A percentile compares a stretch with the other conserved stretches of the same genome.
Evolutionary conservation across 2,113 vertebrate genomes (phyloP).

Genomic region (Neofelis nebulosa): DNA sequence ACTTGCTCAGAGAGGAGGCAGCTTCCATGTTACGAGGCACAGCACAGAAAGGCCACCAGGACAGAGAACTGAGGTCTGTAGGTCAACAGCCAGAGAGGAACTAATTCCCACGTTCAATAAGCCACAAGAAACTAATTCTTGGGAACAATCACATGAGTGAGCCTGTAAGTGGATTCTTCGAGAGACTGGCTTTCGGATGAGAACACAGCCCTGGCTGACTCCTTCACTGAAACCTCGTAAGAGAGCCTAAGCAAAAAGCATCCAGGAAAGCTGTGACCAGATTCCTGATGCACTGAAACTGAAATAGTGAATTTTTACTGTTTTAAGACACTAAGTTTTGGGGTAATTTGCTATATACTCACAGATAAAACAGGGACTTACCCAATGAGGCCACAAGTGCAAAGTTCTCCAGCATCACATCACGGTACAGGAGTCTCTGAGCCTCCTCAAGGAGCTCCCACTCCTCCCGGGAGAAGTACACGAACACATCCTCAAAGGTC

Average conservation of each 20-base stretch:
- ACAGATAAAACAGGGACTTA: background rate
- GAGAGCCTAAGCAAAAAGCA: background rate
- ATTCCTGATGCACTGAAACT: background rate
- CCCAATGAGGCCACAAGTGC: conserved; percentile 41
- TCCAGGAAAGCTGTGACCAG: background rate
- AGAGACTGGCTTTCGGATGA: background rate
- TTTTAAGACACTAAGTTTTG: background rate
- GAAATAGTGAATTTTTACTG: background rate
- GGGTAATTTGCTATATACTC: background rate
- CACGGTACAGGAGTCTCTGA: background rate
- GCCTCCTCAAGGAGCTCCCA: conserved; percentile 42
- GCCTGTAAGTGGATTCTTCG: background rate
- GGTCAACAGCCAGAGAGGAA: background rate
- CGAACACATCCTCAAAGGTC: conserved; percentile 21
- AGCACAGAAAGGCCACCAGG: background rate
- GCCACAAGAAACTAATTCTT: background rate
- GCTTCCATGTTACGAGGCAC: background rate
- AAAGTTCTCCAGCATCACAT: conserved; percentile 70
- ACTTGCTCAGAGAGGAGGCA: background rate
- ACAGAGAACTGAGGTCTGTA: background rate
- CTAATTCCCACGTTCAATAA: background rate
- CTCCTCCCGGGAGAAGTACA: conserved; percentile 36
- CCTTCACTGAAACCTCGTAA: background rate
- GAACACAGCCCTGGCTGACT: background rate
- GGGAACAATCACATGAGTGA: background rate